Conservation (phyloP, 2,888 invertebrate species). For the Tenthredo mesomela region DNA sequence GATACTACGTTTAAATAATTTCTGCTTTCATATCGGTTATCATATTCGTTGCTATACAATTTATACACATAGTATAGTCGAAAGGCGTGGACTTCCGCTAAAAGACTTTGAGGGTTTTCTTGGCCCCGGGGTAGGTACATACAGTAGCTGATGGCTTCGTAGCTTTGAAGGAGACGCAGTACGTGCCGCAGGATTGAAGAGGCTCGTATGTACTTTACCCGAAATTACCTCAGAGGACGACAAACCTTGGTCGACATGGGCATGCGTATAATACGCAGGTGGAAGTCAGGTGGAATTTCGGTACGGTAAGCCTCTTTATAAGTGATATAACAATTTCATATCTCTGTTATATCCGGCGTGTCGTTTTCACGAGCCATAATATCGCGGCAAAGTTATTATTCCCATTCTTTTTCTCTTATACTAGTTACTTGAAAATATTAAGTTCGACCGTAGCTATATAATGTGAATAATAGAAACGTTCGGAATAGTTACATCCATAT, state of each 20-base stretch:
- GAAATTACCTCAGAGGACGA: constrained; percentile 20
- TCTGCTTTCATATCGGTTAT: neutral
- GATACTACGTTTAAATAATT: neutral
- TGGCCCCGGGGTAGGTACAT: neutral
- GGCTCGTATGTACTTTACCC: constrained; percentile 23
- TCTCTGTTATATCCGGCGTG: neutral
- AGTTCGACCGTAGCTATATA: no score
- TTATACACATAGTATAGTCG: no score
- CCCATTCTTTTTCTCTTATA: neutral
- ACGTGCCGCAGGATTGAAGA: constrained; percentile 6
- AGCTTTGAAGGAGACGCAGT: constrained; percentile 4
- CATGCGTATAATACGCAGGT: neutral
- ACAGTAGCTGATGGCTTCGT: constrained; percentile 5
- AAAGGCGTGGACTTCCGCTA: neutral
- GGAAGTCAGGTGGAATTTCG: neutral
- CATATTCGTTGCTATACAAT: constrained; percentile 3
- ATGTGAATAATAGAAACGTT: no score
- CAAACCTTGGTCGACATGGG: constrained; percentile 10
- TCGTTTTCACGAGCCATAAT: neutral
- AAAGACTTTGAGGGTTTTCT: neutral
- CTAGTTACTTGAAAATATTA: neutral
- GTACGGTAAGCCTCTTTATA: neutral
- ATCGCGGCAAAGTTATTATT: neutral
- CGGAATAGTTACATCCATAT: no score
- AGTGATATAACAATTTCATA: constrained; percentile 18